Base-by-base conservation (phyloP, 2,797 vertebrate genomes). In the Ctenosaura bakeri region DNA sequence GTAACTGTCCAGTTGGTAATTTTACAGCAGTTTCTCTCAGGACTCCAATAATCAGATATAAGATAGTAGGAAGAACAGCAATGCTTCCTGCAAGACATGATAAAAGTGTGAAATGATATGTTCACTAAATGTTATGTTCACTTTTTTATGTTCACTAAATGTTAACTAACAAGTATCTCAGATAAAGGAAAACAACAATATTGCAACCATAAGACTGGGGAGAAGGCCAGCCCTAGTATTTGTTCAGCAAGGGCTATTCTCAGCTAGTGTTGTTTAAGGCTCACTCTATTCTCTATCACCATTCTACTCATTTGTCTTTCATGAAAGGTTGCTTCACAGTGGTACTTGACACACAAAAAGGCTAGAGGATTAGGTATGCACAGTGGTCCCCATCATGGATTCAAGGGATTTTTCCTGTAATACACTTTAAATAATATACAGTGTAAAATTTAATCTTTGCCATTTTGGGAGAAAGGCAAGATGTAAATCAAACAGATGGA, bases 1-100 rank as follows among this genome's bases (percentile, higher is more conserved):
- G 95, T 56, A 97, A 91, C 46, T 97, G 97, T 46, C 96, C 96
- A 56, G 93, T 96, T 76, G 0, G 92, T 29, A 96, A 94, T 90
- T 95, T 97, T 90, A 97, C 96, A 89, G 98, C 97, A 32, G 98
- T 97, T 94, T 98, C 98, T 95, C 97, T 95, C 88, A 99, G 96
- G 74, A 99, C 98, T 71, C 98, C 98, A 92, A 98, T 97, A 91
- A 98, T 97, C 91, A 99, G 97, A 96, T 98, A 98, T 83, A 99
- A 96, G 93, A 99, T 95, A 8, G 98, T 98, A 86, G 99, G 99
- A 56, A 99, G 98, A 95, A 99, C 93, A 62, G 98, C 98, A 95
- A 98, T 97, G 50, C 97, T 98, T 94, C 97, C 97, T 98, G 88
- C n/a, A 97, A 96, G 90, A 90, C 32, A 73, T 35, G 79, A 32